phyloP scores from a whole-genome alignment of 2,888 invertebrate genomes.

The Litoditis marina region DNA sequence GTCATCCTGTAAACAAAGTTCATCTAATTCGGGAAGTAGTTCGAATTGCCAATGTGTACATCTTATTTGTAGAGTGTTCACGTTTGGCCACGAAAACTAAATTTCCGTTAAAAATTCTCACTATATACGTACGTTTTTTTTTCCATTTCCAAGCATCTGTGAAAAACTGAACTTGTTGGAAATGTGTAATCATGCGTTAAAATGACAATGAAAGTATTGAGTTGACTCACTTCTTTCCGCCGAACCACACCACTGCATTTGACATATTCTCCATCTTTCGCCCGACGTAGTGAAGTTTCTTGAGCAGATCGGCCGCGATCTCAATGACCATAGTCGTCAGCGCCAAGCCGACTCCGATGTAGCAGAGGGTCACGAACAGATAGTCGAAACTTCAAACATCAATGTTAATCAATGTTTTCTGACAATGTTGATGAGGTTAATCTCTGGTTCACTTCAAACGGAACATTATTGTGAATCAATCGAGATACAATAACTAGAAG shows the following conservation, averaged over 20 bases:
- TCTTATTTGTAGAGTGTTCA: too few relatives aligned
- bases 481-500: too few relatives aligned
- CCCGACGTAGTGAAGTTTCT: conserved; percentile 56
- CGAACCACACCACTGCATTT: conserved; percentile 56
- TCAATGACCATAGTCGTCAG: conserved; percentile 56
- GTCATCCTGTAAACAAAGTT: conserved; percentile 48
- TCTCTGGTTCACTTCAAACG: too few relatives aligned
- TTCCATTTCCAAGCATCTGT: too few relatives aligned
- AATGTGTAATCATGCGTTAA: not conserved
- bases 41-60: too few relatives aligned
- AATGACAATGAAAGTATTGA: not conserved
- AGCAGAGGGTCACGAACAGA: conserved; percentile 49
- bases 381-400: conserved; percentile 44
- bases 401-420: too few relatives aligned
- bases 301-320: conserved; percentile 53
- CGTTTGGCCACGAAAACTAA: too few relatives aligned
- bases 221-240: conserved; percentile 50
- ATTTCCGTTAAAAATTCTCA: too few relatives aligned
- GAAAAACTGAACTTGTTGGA: too few relatives aligned
- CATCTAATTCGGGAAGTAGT: too few relatives aligned
- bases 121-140: not conserved
- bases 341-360: conserved; percentile 55
- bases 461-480: too few relatives aligned
- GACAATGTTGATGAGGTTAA: too few relatives aligned
- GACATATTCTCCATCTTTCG: conserved; percentile 57